Evolutionary conservation across 2,888 invertebrate genomes (phyloP), one percentile per base, ranked within the genome.

Genomic region (Idaea aversata): DNA sequence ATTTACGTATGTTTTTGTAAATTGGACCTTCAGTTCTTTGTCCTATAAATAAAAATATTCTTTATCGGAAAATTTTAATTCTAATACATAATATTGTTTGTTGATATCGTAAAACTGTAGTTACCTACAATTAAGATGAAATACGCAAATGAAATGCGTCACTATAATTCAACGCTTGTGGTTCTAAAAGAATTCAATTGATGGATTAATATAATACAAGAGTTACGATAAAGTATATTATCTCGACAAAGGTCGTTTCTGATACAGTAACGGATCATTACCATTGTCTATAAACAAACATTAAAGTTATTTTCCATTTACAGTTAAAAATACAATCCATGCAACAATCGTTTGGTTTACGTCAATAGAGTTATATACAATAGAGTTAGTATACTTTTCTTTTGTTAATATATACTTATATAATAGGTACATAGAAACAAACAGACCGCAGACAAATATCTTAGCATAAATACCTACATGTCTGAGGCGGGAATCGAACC

Each of bases 221-320:
- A 70, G 65, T 68, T 70, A 25, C 25, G 25, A 25, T 25, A 25
- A 25, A 25, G 25, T 25, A 2, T 25, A 25, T 25, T 25, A 25
- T 70, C 65, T 70, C 68, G 66, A 16, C 59, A 73, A 65, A 75
- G 78, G 74, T 47, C 47, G 47, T 77, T 77, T 65, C 67, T 64
- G 68, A 71, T 75, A 73, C 67, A 68, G 61, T 63, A 69, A 71
- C 71, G 76, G 80, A 75, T 76, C 77, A 76, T 64, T 76, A 71
- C 63, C 67, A 62, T 62, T 64, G 69, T 66, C 72, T 70, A 76
- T 70, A 73, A 70, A 72, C 73, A 68, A 68, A 68, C 47, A 47
- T 62, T 67, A 67, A 66, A 68, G 77, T 78, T 72, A 78, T 79
- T 79, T 79, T 78, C 79, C 77, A 72, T 75, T 67, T 34, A 34